Evolutionary conservation across 2,113 vertebrate species (phyloP).

Genomic region (Phrynosoma platyrhinos): DNA sequence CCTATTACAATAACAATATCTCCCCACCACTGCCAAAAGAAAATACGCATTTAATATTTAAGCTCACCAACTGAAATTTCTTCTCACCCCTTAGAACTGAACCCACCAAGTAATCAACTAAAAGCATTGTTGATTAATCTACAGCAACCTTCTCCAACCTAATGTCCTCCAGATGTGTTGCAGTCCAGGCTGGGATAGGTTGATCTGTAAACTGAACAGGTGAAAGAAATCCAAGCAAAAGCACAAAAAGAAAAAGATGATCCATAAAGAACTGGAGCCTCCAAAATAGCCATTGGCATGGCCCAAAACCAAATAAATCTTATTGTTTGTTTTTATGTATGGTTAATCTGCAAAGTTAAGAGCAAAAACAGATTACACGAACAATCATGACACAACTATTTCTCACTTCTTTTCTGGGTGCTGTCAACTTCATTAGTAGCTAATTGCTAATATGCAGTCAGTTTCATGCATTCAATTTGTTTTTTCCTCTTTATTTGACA

Average conservation of each 20-base stretch:
- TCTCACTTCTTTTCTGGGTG: conserved; percentile 12
- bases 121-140: background rate
- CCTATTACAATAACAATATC: background rate
- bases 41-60: no score
- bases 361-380: conserved; percentile 56
- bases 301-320: conserved; percentile 39
- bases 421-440: conserved; percentile 12
- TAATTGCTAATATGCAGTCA: conserved; percentile 24
- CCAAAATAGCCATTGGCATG: conserved; percentile 31
- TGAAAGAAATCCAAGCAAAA: background rate
- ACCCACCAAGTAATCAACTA: no score
- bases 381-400: conserved; percentile 41
- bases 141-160: no score
- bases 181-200: no score
- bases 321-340: conserved; percentile 38
- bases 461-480: background rate
- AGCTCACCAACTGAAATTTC: background rate
- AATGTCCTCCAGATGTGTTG: no score
- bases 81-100: background rate
- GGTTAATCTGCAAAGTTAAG: conserved; percentile 45
- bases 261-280: conserved; percentile 31
- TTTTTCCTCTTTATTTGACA: background rate
- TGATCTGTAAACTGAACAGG: background rate
- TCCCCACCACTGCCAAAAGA: background rate
- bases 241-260: background rate